phyloP scores from a whole-genome alignment of 2,113 vertebrate species.

The Chrysemys picta region DNA sequence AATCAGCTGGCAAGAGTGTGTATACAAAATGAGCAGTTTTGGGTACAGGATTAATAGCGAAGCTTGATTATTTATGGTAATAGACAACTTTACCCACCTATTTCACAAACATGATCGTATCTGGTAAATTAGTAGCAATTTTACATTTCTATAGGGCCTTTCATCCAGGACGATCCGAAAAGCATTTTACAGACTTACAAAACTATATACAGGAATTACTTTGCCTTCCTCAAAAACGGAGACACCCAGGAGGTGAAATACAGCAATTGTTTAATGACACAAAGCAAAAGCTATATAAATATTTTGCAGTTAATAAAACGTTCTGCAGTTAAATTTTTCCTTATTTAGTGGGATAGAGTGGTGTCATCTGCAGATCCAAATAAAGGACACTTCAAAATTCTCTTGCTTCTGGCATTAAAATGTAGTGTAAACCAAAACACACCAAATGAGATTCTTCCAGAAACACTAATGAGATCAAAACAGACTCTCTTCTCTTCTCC shows the following conservation, averaged over 20 bases:
- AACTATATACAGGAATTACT: constrained; percentile 47
- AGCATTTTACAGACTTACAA: constrained; percentile 53
- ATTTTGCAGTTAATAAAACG: constrained; percentile 36
- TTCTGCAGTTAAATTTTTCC: constrained; percentile 26
- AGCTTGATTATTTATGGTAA: constrained; percentile 54
- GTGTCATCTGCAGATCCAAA: constrained; percentile 27
- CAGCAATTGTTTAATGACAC: not conserved
- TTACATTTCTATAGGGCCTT: constrained; percentile 16
- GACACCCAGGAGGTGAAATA: constrained; percentile 51
- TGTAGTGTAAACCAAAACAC: constrained; percentile 18
- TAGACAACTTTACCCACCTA: constrained; percentile 29
- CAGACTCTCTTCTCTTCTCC: not conserved
- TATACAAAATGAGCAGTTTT: constrained; percentile 62
- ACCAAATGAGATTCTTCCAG: constrained; percentile 15
- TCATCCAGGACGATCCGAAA: constrained; percentile 42
- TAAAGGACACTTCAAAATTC: not conserved
- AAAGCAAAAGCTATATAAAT: constrained; percentile 17
- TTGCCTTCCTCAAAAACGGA: constrained; percentile 25
- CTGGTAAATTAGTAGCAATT: not conserved
- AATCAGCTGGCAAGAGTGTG: constrained; percentile 61
- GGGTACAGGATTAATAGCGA: constrained; percentile 51
- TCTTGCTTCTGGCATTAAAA: constrained; percentile 43
- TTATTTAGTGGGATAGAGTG: constrained; percentile 20
- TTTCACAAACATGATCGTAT: constrained; percentile 12
- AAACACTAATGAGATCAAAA: constrained; percentile 19